phyloP scores from a whole-genome alignment of 2,113 vertebrate genomes.

The Odontophorus gujanensis region DNA sequence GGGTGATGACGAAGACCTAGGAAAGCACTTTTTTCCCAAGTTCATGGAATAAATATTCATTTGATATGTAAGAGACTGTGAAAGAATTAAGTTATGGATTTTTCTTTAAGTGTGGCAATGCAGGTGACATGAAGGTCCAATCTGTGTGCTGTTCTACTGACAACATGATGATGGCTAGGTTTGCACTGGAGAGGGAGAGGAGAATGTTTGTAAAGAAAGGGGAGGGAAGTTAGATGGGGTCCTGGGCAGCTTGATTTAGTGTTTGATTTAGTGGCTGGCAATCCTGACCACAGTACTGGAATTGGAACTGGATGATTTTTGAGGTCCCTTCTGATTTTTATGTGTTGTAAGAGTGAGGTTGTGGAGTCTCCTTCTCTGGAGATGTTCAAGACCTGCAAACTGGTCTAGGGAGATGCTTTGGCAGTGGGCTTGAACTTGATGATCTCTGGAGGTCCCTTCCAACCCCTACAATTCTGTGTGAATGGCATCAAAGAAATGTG shows the following conservation, averaged over 20 bases:
- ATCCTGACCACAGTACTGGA: no score
- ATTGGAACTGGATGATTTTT: no score
- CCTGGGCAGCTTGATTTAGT: no score
- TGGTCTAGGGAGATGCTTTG: no score
- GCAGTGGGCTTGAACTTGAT: no score
- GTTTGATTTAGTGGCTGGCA: no score
- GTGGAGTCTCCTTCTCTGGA: no score
- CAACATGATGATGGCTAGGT: not conserved
- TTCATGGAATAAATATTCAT: not conserved
- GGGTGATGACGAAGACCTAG: not conserved
- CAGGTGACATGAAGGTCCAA: not conserved
- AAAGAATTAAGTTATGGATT: not conserved
- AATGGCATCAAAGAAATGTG: not conserved
- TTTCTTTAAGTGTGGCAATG: rapidly evolving
- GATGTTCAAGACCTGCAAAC: no score
- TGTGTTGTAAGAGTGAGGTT: no score
- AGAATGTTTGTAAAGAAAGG: not conserved
- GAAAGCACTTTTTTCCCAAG: not conserved
- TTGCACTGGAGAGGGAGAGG: not conserved
- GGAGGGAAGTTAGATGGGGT: not conserved
- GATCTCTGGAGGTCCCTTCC: no score
- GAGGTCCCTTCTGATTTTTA: no score
- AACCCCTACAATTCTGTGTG: no score
- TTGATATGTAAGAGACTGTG: not conserved
- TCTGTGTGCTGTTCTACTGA: not conserved